phyloP scores from a whole-genome alignment of 2,113 vertebrate genomes.

The Apistogramma diplotaenia region DNA sequence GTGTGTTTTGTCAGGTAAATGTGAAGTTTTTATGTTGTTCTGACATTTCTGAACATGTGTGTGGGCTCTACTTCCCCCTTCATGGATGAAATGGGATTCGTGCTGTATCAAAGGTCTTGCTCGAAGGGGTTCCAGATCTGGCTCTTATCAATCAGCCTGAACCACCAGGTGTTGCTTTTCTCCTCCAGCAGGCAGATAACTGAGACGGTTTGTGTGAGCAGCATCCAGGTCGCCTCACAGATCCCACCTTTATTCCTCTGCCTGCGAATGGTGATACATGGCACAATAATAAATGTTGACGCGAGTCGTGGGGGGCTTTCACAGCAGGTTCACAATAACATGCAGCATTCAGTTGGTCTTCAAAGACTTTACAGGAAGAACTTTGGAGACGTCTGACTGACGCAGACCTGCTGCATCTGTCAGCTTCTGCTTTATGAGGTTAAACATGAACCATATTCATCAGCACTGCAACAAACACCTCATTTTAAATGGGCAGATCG shows the following conservation, averaged over 20 bases:
- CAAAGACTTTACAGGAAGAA: neutral
- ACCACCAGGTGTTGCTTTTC: neutral
- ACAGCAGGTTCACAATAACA: neutral
- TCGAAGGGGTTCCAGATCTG: neutral
- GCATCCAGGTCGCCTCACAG: neutral
- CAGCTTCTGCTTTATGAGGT: neutral
- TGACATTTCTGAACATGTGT: neutral
- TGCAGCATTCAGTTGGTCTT: neutral
- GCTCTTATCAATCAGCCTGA: neutral
- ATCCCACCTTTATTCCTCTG: neutral
- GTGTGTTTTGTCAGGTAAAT: neutral
- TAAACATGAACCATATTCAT: neutral
- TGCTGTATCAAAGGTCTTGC: neutral
- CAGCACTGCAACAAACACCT: neutral
- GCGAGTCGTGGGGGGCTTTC: neutral
- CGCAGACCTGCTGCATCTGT: neutral
- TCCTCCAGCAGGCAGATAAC: conserved; percentile 2
- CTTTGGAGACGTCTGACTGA: neutral
- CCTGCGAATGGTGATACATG: neutral
- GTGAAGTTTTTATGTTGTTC: neutral
- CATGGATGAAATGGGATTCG: neutral
- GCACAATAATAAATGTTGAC: neutral
- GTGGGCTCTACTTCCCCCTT: neutral
- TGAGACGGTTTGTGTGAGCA: neutral
- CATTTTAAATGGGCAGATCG: neutral